Evolutionary conservation across 2,888 invertebrate genomes (phyloP).

Genomic region (Tortricodes alternella): DNA sequence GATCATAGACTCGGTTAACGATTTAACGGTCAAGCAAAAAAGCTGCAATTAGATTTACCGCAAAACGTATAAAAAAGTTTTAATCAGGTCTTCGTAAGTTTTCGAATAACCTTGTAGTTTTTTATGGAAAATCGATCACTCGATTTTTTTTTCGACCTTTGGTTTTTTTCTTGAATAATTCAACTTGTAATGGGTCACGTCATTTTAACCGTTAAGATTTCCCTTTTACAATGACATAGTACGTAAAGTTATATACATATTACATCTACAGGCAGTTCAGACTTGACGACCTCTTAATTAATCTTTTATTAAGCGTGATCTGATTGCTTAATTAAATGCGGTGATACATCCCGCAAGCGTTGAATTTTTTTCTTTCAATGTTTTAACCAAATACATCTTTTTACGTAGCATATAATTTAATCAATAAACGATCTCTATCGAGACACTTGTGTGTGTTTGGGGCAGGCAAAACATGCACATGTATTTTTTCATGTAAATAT

Average conservation of each 20-base stretch:
- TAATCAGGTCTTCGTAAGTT: background rate
- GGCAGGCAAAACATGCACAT: too few relatives aligned
- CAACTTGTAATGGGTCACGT: background rate
- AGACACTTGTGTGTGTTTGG: too few relatives aligned
- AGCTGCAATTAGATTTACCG: slow-evolving; percentile 10
- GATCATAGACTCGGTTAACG: background rate
- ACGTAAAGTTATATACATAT: slow-evolving; percentile 38
- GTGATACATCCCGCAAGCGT: background rate
- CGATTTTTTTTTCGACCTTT: too few relatives aligned
- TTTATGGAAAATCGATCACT: too few relatives aligned
- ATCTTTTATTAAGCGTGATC: slow-evolving; percentile 18
- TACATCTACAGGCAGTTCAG: slow-evolving; percentile 17
- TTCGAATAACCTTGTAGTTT: too few relatives aligned
- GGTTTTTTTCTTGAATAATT: too few relatives aligned
- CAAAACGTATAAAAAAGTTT: background rate
- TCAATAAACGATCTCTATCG: too few relatives aligned
- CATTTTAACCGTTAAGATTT: slow-evolving; percentile 2
- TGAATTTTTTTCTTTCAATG: background rate
- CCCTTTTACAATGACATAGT: slow-evolving; percentile 16
- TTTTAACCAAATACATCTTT: too few relatives aligned
- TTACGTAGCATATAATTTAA: too few relatives aligned
- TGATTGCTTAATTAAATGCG: background rate
- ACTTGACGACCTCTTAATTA: slow-evolving; percentile 41
- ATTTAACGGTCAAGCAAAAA: slow-evolving; percentile 9
- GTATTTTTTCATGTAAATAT: too few relatives aligned